These are phyloP conservation scores for Epinotia demarniana DNA, from an alignment of 2,888 invertebrate species.

Conservation along the genomic window DNA sequence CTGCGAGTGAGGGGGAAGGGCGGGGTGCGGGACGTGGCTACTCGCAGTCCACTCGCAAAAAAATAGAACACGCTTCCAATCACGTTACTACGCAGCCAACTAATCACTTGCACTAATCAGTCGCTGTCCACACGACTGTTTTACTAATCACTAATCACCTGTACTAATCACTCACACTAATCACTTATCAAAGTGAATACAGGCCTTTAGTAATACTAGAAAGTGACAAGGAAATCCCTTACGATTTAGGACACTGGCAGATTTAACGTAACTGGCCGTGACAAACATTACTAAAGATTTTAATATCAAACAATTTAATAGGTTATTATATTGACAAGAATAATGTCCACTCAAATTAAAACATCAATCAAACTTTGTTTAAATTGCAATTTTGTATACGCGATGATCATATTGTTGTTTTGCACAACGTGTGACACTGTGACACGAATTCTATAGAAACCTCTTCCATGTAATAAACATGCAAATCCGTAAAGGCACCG, in stretches of 20 bases:
- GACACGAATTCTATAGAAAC: constrained; percentile 31
- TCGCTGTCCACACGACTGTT: no score
- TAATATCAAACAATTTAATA: neutral
- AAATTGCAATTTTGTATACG: neutral
- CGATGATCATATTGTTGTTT: neutral
- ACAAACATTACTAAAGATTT: neutral
- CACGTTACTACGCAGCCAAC: no score
- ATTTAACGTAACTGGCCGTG: neutral
- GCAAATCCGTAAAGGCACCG: constrained; percentile 25
- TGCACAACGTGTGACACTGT: constrained; percentile 13
- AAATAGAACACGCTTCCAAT: no score
- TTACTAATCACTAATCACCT: no score
- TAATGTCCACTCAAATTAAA: constrained; percentile 1
- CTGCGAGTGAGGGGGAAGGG: no score
- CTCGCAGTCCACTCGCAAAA: no score
- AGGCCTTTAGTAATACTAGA: neutral
- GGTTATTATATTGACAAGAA: neutral
- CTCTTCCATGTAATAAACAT: constrained; percentile 37
- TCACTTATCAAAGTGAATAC: no score
- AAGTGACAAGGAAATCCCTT: constrained; percentile 4
- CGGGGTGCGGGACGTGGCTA: no score
- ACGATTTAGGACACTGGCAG: neutral
- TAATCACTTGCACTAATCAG: no score
- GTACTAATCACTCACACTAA: no score
- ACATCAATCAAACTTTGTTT: neutral